phyloP scores from a whole-genome alignment of 2,888 invertebrate genomes.

The Reticulitermes lucifugus region DNA sequence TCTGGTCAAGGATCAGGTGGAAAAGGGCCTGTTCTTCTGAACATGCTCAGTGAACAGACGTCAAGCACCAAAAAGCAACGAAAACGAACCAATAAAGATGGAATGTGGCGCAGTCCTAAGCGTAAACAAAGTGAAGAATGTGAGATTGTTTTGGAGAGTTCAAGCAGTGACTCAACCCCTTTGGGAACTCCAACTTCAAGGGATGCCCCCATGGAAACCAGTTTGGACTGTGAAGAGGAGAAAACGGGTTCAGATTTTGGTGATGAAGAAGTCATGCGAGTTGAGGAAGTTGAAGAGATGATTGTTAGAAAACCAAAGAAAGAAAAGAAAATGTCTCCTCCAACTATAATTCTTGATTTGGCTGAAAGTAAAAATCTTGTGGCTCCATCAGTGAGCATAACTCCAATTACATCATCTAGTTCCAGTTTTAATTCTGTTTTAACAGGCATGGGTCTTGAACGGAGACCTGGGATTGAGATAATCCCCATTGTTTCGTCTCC shows the following conservation, averaged over 20 bases:
- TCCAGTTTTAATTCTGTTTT: conserved; percentile 70
- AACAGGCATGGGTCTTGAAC: conserved; percentile 71
- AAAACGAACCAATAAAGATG: conserved; percentile 70
- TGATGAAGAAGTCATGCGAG: conserved; percentile 60
- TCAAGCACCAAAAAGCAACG: conserved; percentile 59
- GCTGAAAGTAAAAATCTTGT: conserved; percentile 71
- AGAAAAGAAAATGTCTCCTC: conserved; percentile 64
- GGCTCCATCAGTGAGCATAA: conserved; percentile 73
- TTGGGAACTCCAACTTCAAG: conserved; percentile 48
- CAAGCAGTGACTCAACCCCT: conserved; percentile 68
- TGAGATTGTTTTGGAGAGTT: conserved; percentile 73
- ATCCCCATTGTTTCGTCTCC: conserved; percentile 79
- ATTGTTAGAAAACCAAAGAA: conserved; percentile 65
- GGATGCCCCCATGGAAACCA: conserved; percentile 43
- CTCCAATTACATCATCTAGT: conserved; percentile 65
- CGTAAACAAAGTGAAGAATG: conserved; percentile 69
- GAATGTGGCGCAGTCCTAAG: conserved; percentile 73
- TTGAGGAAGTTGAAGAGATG: conserved; percentile 69
- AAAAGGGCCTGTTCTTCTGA: conserved; percentile 38
- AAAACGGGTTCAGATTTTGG: conserved; percentile 53
- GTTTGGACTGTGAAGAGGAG: conserved; percentile 48
- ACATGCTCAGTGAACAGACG: conserved; percentile 43
- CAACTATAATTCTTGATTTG: conserved; percentile 63
- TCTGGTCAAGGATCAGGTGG: conserved; percentile 62
- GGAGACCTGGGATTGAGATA: conserved; percentile 85